These are phyloP conservation scores for Geococcyx californianus DNA, from an alignment of 2,113 vertebrate species.

Conservation along the genomic window DNA sequence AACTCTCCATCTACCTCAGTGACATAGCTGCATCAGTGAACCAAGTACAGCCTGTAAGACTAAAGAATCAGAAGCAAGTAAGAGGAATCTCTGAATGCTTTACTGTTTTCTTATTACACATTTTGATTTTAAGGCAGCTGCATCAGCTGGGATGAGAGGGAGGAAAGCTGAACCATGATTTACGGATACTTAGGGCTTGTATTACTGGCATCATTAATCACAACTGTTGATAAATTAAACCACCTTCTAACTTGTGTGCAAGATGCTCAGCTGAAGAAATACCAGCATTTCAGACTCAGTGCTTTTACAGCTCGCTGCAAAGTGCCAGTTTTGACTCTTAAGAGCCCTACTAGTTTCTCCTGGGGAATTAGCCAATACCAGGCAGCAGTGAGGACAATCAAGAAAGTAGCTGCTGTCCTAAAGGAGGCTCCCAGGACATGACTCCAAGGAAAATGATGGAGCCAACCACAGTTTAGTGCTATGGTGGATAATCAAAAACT, in stretches of 20 bases:
- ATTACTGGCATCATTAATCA: constrained; percentile 32
- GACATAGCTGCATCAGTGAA: not conserved
- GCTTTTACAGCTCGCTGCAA: not conserved
- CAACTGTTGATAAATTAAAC: constrained; percentile 45
- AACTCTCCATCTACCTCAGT: not conserved
- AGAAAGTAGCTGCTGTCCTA: not conserved
- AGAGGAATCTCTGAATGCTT: not conserved
- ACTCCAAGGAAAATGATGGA: not conserved
- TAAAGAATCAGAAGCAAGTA: not conserved
- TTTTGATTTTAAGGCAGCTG: constrained; percentile 3
- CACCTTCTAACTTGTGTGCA: constrained; percentile 7
- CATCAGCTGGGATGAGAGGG: not conserved
- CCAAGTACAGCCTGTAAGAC: not conserved
- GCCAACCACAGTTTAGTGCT: not conserved
- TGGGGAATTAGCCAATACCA: not conserved
- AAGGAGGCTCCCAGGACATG: not conserved
- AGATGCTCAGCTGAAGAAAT: not conserved
- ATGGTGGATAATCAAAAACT: not conserved
- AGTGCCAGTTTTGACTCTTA: not conserved
- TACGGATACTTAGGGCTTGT: not conserved
- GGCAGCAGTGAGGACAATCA: not conserved
- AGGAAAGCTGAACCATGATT: constrained; percentile 9
- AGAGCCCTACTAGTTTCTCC: not conserved
- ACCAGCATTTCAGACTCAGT: not conserved
- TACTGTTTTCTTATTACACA: not conserved